Percentiles rank a stretch among this genome's conserved stretches.
These are phyloP conservation scores for Ernsta delagoae DNA, from an alignment of 2,888 invertebrate species.

Conservation along the genomic window DNA sequence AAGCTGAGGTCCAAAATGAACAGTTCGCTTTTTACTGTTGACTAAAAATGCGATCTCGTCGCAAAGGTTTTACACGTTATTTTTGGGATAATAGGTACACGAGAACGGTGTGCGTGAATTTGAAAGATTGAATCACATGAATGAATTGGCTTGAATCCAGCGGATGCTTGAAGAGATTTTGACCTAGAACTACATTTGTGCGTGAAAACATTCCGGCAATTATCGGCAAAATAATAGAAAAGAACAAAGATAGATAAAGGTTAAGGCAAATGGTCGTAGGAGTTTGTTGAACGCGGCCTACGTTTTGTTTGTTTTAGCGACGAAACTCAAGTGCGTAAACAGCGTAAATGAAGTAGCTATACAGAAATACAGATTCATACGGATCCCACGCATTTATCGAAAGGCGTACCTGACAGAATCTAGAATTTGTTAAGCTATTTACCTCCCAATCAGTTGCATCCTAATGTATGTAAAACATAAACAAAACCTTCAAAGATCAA, in stretches of 20 bases:
- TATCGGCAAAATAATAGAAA: conserved; percentile 23
- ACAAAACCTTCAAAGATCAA: no score
- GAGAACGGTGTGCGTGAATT: conserved; percentile 15
- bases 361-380: no score
- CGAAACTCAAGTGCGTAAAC: background rate
- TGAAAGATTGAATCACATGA: conserved; percentile 34
- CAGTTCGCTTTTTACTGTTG: no score
- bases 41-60: no score
- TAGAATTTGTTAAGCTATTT: no score
- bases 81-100: conserved; percentile 2
- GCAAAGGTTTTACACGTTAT: background rate
- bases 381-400: no score
- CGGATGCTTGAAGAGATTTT: conserved; percentile 58
- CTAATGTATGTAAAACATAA: no score
- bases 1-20: no score
- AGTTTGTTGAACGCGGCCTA: background rate
- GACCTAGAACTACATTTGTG: conserved; percentile 71
- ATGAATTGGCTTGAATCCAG: conserved; percentile 61
- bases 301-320: background rate
- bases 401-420: no score
- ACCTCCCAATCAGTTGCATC: no score
- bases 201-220: conserved; percentile 41
- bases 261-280: background rate
- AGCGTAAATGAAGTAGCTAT: no score
- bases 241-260: conserved; percentile 5